Evolutionary conservation across 2,888 invertebrate species (phyloP), one percentile per base, ranked within the genome.

Genomic region (Brachylomia viminalis): DNA sequence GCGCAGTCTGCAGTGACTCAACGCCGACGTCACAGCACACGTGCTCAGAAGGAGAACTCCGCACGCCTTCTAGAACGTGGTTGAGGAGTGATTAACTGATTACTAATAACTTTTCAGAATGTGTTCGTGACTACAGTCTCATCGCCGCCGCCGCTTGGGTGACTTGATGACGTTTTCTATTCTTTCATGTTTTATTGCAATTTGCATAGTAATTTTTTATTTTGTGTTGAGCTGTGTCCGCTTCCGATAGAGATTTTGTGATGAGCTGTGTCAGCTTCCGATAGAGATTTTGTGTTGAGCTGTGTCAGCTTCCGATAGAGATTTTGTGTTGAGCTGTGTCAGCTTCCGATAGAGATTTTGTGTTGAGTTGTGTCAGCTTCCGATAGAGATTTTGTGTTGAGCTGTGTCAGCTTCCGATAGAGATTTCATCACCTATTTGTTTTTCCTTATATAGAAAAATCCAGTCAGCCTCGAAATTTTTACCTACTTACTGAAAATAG

Each of bases 1-100:
- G 52, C 54, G 20, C 58, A 5, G 61, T 70, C 65, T 74, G 77
- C 86, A 80, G 76, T 86, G 86, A 84, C 80, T 83, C 83, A 83
- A 54, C 68, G 49, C 11, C 11, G 62, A 30, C 83, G 83, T 84
- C 85, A 82, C 83, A 79, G 76, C 76, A 54, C 84, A 74, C 86
- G 86, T 84, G 83, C 30, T n/a, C 77, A 72, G 83, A 7, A 72
- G 56, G 42, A 69, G 64, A 79, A 77, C 67, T 77, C 77, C 52
- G 68, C 59, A 58, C 75, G 65, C 59, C 79, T 75, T 66, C 70
- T 69, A 76, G 80, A 82, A 82, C 83, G 77, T 82, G 77, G 23
- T 56, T 49, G 23, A 58, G 42, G 30, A 59, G 45, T 58, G 64
- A 75, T 72, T 59, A 83, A 59, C 38, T 58, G 64, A 75, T 72